A percentile compares a stretch with the other conserved stretches of the same genome.
Conservation (phyloP, 2,888 invertebrate species). For the Drosophila limbata region DNA sequence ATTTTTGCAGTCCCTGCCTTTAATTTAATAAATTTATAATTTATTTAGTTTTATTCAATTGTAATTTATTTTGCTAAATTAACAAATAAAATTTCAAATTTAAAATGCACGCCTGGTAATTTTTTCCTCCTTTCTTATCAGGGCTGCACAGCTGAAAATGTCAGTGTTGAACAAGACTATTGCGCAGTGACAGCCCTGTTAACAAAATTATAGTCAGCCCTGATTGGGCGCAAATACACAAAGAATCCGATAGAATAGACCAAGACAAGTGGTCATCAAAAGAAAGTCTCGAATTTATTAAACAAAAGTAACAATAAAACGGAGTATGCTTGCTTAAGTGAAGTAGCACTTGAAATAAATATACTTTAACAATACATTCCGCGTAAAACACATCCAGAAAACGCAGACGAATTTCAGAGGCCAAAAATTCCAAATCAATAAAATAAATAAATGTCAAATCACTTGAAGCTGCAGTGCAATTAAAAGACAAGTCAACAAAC, state of each 20-base stretch:
- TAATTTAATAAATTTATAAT: no score
- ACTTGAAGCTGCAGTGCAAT: constrained; percentile 3
- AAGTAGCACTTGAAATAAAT: constrained; percentile 2
- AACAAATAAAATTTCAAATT: background rate
- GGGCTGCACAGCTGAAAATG: constrained; percentile 3
- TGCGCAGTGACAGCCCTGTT: constrained; percentile 19
- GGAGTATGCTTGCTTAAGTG: constrained; percentile 41
- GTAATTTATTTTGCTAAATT: no score
- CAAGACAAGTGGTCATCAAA: constrained; percentile 23
- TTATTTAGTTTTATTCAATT: no score
- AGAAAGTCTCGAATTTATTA: constrained; percentile 12
- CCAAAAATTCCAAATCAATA: constrained; percentile 42
- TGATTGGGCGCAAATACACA: constrained; percentile 56
- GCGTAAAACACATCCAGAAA: constrained; percentile 6
- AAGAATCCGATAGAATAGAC: constrained; percentile 34
- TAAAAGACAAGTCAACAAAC: constrained; percentile 3
- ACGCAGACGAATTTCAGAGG: constrained; percentile 2
- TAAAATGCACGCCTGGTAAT: background rate
- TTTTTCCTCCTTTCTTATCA: no score
- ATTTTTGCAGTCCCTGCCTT: no score
- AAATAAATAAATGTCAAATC: constrained; percentile 38
- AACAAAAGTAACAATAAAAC: constrained; percentile 16
- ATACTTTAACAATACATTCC: constrained; percentile 51
- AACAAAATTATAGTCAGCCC: constrained; percentile 30
- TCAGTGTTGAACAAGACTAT: background rate